A percentile compares a stretch with the other conserved stretches of the same genome.
These are phyloP conservation scores for Drosophila kohkoa DNA, from an alignment of 1,140 invertebrate species.

Conservation along the genomic window DNA sequence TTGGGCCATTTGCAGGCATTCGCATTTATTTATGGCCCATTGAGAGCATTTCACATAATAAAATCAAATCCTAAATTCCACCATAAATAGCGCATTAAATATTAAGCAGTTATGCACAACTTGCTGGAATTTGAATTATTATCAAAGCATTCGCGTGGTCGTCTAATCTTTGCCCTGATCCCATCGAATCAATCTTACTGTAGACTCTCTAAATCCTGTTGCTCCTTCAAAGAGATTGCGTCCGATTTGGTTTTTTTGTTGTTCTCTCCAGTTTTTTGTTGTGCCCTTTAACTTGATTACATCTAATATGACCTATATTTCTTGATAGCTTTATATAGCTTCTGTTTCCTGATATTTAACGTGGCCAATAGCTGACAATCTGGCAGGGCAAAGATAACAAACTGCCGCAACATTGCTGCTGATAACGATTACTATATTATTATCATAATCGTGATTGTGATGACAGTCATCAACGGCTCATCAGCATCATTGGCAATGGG, in stretches of 20 bases:
- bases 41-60: constrained; percentile 29
- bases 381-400: constrained; percentile 14
- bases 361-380: constrained; percentile 24
- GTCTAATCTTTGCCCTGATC: constrained; percentile 13
- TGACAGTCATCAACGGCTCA: constrained; percentile 77
- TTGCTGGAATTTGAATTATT: constrained; percentile 25
- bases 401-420: constrained; percentile 43
- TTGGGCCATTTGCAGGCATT: constrained; percentile 13
- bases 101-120: constrained; percentile 20
- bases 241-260: neutral
- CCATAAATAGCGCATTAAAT: constrained; percentile 27
- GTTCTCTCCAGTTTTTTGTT: neutral
- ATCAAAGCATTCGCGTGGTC: neutral
- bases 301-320: constrained; percentile 1
- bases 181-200: constrained; percentile 21
- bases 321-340: neutral
- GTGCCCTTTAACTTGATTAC: neutral
- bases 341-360: neutral
- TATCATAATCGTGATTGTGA: constrained; percentile 78
- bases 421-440: constrained; percentile 70
- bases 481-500: constrained; percentile 41
- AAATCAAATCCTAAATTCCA: constrained; percentile 26
- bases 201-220: neutral
- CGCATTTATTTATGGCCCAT: constrained; percentile 39
- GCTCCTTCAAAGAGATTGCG: neutral